Percentiles rank a stretch among this genome's conserved stretches.
Conservation (phyloP, 2,797 vertebrate genomes). For the Megalops cyprinoides region DNA sequence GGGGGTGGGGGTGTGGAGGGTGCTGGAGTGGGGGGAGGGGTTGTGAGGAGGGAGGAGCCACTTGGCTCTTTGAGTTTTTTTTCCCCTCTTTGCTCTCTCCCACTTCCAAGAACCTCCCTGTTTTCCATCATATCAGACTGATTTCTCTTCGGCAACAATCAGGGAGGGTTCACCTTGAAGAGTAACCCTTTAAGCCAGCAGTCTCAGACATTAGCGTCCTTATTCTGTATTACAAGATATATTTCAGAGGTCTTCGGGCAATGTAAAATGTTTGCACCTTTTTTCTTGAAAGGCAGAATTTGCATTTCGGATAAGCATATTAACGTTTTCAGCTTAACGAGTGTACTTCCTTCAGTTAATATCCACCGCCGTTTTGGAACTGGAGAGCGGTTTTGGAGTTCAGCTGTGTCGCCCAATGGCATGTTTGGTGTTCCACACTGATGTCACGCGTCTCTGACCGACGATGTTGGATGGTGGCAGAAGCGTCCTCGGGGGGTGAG, state of each 20-base stretch:
- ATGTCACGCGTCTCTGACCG: background rate
- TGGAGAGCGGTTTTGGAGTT: background rate
- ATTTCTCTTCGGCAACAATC: conserved; percentile 1
- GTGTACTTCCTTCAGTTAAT: background rate
- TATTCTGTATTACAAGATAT: background rate
- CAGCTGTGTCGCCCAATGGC: background rate
- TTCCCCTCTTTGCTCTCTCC: conserved; percentile 6
- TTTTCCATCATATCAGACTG: background rate
- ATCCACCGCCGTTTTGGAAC: background rate
- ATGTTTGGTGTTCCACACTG: conserved; percentile 32
- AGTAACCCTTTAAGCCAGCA: background rate
- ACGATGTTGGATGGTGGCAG: background rate
- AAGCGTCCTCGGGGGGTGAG: background rate
- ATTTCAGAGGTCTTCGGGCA: background rate
- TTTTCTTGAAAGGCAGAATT: background rate
- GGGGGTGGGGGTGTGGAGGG: conserved; percentile 18
- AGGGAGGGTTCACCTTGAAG: conserved; percentile 15
- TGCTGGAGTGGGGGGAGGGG: conserved; percentile 12
- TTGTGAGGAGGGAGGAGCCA: background rate
- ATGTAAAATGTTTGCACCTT: background rate
- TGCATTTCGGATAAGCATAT: conserved; percentile 13
- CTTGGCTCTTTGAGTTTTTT: background rate
- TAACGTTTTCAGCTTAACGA: no score
- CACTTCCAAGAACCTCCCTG: conserved; percentile 1
- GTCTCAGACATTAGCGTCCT: background rate